These are phyloP conservation scores for Drosophila kohkoa DNA, from an alignment of 1,140 invertebrate genomes.

Conservation along the genomic window DNA sequence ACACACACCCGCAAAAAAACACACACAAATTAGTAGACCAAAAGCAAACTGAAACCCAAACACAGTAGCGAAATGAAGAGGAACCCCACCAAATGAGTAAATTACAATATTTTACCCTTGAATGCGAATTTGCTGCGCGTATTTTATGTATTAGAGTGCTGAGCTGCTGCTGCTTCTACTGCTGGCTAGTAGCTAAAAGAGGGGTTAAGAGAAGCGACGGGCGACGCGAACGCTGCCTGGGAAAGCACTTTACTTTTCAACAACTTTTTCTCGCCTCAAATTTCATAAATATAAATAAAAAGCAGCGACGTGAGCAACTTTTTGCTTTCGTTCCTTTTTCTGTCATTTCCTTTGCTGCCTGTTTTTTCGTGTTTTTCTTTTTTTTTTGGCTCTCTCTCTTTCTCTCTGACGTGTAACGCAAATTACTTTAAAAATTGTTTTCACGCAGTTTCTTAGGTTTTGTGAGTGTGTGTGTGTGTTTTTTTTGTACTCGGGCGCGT, in stretches of 20 bases:
- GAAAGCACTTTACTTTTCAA: slow-evolving; percentile 59
- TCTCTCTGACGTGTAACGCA: slow-evolving; percentile 62
- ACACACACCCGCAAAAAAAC: slow-evolving; percentile 27
- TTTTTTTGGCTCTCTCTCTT: slow-evolving; percentile 37
- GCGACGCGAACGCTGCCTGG: not conserved
- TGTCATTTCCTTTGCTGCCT: not conserved
- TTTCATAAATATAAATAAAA: slow-evolving; percentile 52
- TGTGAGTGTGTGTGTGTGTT: not conserved
- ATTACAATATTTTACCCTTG: slow-evolving; percentile 79
- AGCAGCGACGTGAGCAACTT: slow-evolving; percentile 27
- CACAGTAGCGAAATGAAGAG: slow-evolving; percentile 24
- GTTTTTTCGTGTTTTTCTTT: not conserved
- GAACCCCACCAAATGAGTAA: slow-evolving; percentile 54
- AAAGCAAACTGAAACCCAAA: slow-evolving; percentile 24
- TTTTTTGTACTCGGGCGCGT: slow-evolving; percentile 43
- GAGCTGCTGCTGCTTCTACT: too few species aligned
- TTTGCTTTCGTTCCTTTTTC: slow-evolving; percentile 3
- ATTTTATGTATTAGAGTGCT: slow-evolving; percentile 12
- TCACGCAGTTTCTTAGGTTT: slow-evolving; percentile 53
- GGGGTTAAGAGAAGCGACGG: not conserved
- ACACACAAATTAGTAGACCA: slow-evolving; percentile 52
- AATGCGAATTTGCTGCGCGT: slow-evolving; percentile 54
- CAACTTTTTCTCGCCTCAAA: slow-evolving; percentile 52
- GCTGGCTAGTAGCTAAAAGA: not conserved
- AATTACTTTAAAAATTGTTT: slow-evolving; percentile 75